Evolutionary conservation across 2,888 invertebrate genomes (phyloP).

Genomic region (Himalopsyche japonica): DNA sequence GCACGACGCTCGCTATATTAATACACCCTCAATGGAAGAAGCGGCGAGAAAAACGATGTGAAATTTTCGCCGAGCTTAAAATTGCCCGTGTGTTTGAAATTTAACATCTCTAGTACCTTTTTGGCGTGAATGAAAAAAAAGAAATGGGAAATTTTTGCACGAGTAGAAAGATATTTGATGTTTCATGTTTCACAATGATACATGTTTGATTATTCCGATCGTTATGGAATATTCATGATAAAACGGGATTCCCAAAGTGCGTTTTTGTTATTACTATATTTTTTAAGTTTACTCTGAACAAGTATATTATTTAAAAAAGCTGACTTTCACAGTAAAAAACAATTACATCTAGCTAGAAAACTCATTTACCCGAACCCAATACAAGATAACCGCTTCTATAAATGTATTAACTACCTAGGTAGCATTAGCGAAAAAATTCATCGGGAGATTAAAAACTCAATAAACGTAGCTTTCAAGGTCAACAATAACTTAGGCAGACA

Average conservation of each 20-base stretch:
- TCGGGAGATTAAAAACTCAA: too few species aligned
- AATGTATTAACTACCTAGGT: too few species aligned
- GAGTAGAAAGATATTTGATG: background rate
- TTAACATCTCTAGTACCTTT: background rate
- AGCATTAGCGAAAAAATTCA: too few species aligned
- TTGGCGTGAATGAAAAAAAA: background rate
- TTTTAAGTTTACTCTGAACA: background rate
- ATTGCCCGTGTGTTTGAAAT: background rate
- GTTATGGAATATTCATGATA: background rate
- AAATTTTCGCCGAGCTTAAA: background rate
- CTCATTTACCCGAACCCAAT: too few species aligned
- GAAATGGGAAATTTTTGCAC: background rate
- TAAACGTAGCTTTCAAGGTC: too few species aligned
- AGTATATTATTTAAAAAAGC: too few species aligned
- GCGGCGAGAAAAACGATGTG: background rate
- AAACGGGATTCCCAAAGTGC: background rate
- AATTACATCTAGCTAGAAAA: too few species aligned
- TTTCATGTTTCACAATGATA: too few species aligned
- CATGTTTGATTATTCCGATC: background rate
- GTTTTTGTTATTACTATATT: background rate
- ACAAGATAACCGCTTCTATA: too few species aligned
- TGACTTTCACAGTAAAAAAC: too few species aligned
- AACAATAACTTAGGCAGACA: too few species aligned
- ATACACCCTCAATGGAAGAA: background rate
- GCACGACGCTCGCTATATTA: background rate